phyloP scores from a whole-genome alignment of 2,797 vertebrate species.

The Semaprochilodus insignis region DNA sequence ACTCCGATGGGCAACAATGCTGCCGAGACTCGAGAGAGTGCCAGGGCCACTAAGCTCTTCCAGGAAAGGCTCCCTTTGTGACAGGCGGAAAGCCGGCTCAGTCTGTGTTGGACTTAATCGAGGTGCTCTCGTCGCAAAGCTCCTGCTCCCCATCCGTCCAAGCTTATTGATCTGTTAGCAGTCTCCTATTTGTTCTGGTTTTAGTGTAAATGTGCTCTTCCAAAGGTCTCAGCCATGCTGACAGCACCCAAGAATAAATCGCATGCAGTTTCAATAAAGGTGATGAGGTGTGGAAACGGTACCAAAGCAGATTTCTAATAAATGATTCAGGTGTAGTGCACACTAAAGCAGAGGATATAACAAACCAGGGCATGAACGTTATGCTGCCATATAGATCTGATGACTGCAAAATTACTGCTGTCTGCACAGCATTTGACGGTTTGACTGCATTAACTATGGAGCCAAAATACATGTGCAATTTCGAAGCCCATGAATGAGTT shows the following conservation, averaged over 20 bases:
- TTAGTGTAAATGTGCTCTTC: constrained; percentile 38
- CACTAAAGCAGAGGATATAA: background rate
- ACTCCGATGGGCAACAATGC: constrained; percentile 53
- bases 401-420: background rate
- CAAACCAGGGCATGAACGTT: background rate
- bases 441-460: too few species aligned
- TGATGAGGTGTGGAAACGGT: background rate
- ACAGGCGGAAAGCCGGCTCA: constrained; percentile 38
- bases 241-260: constrained; percentile 18
- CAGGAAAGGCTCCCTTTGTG: constrained; percentile 53
- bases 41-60: constrained; percentile 42
- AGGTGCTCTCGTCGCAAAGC: constrained; percentile 42
- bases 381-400: background rate
- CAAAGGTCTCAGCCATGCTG: background rate
- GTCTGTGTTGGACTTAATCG: constrained; percentile 42
- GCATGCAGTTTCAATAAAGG: constrained; percentile 11
- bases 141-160: constrained; percentile 24
- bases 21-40: constrained; percentile 44
- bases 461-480: too few species aligned
- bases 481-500: too few species aligned
- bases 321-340: background rate
- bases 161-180: constrained; percentile 47
- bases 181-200: constrained; percentile 38
- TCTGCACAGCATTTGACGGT: background rate
- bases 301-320: background rate